Conservation (phyloP, 1,140 invertebrate genomes). For the Ctenoplectra terminalis region DNA sequence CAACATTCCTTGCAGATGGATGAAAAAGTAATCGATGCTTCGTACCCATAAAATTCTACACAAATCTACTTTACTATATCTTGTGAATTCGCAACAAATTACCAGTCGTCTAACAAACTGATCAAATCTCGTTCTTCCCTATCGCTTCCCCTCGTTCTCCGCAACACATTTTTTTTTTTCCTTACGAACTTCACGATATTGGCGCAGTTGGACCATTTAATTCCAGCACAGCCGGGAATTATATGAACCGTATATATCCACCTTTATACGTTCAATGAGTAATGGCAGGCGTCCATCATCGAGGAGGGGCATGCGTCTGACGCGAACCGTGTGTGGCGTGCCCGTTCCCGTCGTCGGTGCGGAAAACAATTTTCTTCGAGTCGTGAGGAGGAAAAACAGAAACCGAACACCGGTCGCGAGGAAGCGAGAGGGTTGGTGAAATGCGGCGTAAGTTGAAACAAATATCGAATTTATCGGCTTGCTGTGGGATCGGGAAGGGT, state of each 20-base stretch:
- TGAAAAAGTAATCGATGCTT: too few species aligned
- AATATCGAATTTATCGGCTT: slow-evolving; percentile 77
- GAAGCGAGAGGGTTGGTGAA: slow-evolving; percentile 42
- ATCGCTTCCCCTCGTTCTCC: too few species aligned
- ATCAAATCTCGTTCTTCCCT: not conserved
- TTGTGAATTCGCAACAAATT: too few species aligned
- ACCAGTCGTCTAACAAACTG: too few species aligned
- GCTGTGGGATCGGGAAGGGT: slow-evolving; percentile 25
- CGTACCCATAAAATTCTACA: too few species aligned
- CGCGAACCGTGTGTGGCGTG: slow-evolving; percentile 49
- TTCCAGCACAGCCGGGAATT: slow-evolving; percentile 24
- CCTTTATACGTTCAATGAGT: slow-evolving; percentile 70
- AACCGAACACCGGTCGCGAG: not conserved
- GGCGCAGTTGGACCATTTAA: slow-evolving; percentile 9
- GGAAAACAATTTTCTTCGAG: slow-evolving; percentile 68
- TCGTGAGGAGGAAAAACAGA: slow-evolving; percentile 22
- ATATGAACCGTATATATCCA: slow-evolving; percentile 58
- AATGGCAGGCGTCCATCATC: slow-evolving; percentile 74
- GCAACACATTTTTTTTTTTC: not conserved
- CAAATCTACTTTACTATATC: too few species aligned
- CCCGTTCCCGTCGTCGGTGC: slow-evolving; percentile 37
- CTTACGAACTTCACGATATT: too few species aligned
- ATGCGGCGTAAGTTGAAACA: slow-evolving; percentile 77
- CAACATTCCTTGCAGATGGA: too few species aligned
- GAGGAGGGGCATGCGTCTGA: slow-evolving; percentile 63